Conservation (phyloP, 2,888 invertebrate species). For the Nephrotoma flavescens region DNA sequence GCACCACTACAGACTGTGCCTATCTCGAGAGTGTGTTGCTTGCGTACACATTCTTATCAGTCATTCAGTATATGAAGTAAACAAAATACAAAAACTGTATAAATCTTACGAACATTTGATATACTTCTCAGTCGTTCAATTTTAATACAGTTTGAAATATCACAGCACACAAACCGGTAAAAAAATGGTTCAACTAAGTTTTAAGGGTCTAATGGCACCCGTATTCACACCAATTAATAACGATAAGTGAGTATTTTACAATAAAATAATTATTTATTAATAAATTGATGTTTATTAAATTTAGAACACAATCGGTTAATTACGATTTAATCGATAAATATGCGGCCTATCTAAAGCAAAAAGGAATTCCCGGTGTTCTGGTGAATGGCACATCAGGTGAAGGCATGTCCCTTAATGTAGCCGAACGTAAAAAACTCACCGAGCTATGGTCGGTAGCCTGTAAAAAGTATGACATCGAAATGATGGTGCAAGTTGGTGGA, state of each 20-base stretch:
- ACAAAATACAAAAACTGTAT: not conserved
- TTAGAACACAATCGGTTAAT: conserved; percentile 32
- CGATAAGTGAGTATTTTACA: conserved; percentile 33
- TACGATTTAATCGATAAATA: conserved; percentile 43
- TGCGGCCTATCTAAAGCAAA: conserved; percentile 43
- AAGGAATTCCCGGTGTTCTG: conserved; percentile 49
- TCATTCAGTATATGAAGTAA: not conserved
- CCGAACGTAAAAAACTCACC: conserved; percentile 49
- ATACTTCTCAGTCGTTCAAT: not conserved
- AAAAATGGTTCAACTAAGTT: conserved; percentile 28
- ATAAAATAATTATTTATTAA: not conserved
- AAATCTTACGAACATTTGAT: not conserved
- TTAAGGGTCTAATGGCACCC: conserved; percentile 51
- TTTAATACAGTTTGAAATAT: not conserved
- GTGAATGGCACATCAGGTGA: conserved; percentile 74
- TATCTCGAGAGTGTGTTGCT: not conserved
- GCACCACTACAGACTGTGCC: not conserved
- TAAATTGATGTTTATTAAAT: conserved; percentile 3
- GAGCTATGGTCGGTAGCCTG: conserved; percentile 48
- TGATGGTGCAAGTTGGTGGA: conserved; percentile 63
- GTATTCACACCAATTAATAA: conserved; percentile 53
- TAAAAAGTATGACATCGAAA: conserved; percentile 37
- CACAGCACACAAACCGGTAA: not conserved
- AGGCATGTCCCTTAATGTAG: conserved; percentile 47
- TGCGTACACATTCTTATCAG: not conserved